Conservation (phyloP, 2,113 vertebrate species). For the Paracanthobrama guichenoti region DNA sequence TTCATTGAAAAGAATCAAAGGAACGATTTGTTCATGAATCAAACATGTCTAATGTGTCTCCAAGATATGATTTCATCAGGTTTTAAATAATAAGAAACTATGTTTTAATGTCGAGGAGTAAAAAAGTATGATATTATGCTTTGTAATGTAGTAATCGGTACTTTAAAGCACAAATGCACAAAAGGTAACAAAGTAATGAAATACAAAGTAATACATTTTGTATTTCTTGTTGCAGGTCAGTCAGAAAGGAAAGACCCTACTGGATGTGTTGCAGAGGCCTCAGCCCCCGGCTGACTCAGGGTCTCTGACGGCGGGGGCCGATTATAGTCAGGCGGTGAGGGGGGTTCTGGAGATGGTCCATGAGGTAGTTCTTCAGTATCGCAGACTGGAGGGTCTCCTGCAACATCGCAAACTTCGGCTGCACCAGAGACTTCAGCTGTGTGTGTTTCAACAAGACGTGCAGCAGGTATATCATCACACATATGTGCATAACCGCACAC, state of each 20-base stretch:
- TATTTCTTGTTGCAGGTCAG: conserved; percentile 66
- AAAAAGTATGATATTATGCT: background rate
- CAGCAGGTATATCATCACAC: conserved; percentile 82
- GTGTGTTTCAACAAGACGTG: conserved; percentile 97
- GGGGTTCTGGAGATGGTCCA: conserved; percentile 86
- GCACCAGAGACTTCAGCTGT: conserved; percentile 96
- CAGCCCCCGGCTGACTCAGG: conserved; percentile 83
- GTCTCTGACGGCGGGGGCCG: conserved; percentile 84
- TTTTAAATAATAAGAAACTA: background rate
- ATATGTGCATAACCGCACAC: background rate
- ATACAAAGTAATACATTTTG: background rate
- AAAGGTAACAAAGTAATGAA: background rate
- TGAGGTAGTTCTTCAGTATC: conserved; percentile 86
- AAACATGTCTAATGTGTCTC: background rate
- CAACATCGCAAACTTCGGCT: conserved; percentile 95
- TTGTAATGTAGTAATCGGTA: background rate
- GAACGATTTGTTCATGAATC: background rate
- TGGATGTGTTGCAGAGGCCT: conserved; percentile 73
- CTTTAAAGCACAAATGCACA: background rate
- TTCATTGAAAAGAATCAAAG: background rate
- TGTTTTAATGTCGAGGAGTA: background rate
- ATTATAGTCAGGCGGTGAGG: conserved; percentile 87
- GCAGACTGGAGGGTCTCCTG: conserved; percentile 91
- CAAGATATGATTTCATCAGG: background rate
- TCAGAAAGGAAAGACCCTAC: conserved; percentile 74